Evolutionary conservation across 1,140 invertebrate genomes (phyloP).

Genomic region (Microvelia longipes): DNA sequence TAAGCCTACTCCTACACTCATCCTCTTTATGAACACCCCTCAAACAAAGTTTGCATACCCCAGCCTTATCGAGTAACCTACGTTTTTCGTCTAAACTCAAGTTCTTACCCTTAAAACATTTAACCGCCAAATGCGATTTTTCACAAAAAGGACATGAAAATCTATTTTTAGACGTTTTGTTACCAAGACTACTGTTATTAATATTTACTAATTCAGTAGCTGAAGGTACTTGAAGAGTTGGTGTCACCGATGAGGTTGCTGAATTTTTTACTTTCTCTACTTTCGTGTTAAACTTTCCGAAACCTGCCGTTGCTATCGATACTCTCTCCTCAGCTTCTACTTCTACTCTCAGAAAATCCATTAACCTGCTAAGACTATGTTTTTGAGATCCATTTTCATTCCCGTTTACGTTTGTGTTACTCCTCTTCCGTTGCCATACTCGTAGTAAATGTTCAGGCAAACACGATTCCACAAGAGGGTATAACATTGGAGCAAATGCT

Average conservation of each 20-base stretch:
- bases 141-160: not conserved
- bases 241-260: no score
- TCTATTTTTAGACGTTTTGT: not conserved
- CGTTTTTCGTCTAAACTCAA: not conserved
- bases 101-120: not conserved
- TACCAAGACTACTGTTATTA: not conserved
- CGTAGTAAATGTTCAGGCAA: not conserved
- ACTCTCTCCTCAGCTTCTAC: not conserved
- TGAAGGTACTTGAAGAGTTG: no score
- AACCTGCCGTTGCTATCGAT: not conserved
- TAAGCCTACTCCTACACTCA: not conserved
- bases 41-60: not conserved
- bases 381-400: not conserved
- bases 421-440: not conserved
- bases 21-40: not conserved
- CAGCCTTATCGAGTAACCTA: not conserved
- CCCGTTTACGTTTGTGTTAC: not conserved
- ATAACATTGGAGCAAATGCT: not conserved
- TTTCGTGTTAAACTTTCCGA: not conserved
- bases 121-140: not conserved
- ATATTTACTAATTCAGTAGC: not conserved
- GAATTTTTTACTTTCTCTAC: no score
- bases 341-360: not conserved
- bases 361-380: not conserved
- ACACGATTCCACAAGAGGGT: not conserved